Conservation (phyloP, 92 coral and sea anemone species). For the Palythoa grandiflora region DNA sequence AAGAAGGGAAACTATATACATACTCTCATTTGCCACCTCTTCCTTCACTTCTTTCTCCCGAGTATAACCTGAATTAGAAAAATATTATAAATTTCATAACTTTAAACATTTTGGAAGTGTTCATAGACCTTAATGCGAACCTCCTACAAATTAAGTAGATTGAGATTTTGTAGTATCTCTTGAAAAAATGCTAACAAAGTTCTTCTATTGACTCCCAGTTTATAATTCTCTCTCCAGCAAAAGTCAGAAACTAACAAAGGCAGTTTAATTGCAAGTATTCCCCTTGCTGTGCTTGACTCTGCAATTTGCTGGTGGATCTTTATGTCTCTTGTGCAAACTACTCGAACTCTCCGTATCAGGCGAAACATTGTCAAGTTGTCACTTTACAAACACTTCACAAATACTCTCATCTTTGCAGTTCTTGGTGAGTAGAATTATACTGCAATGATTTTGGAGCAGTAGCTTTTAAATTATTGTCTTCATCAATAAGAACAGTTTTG, state of each 20-base stretch:
- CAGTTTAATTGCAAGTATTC: conserved; percentile 84
- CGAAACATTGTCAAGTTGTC: conserved; percentile 91
- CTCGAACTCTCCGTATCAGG: conserved; percentile 93
- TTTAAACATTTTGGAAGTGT: no score
- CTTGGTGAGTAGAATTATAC: conserved; percentile 69
- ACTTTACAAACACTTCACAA: conserved; percentile 95
- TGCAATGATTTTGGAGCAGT: background rate
- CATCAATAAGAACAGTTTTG: no score
- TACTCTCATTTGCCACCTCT: no score
- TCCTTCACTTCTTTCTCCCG: no score
- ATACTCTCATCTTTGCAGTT: conserved; percentile 93
- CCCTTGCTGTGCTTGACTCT: conserved; percentile 95
- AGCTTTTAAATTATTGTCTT: no score
- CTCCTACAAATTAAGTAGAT: no score
- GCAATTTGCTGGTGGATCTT: conserved; percentile 99
- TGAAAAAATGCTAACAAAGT: no score
- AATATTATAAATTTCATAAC: no score
- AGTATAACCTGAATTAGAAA: no score
- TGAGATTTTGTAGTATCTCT: no score
- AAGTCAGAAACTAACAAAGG: conserved; percentile 85
- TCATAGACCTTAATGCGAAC: no score
- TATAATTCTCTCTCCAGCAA: conserved; percentile 52
- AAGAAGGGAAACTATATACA: no score
- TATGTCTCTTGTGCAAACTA: conserved; percentile 98
- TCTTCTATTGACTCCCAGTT: background rate